Evolutionary conservation across 2,888 invertebrate genomes (phyloP).

Genomic region (Tenthredo amoena): DNA sequence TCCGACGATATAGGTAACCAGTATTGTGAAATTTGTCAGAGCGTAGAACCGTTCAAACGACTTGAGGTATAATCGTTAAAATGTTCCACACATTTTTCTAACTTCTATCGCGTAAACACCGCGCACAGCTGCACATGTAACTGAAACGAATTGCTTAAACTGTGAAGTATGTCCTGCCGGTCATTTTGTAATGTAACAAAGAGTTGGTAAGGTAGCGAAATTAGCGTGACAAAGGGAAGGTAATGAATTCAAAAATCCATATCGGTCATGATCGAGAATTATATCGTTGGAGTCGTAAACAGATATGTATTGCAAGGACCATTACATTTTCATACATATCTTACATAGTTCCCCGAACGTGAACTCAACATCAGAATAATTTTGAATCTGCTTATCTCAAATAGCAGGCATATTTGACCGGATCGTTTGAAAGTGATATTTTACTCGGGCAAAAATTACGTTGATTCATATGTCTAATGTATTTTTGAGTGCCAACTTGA

Average conservation of each 20-base stretch:
- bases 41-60: not conserved
- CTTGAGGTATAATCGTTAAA: not conserved
- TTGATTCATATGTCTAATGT: no score
- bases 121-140: slow-evolving; percentile 5
- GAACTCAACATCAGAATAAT: not conserved
- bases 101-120: slow-evolving; percentile 32
- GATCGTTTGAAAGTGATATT: not conserved
- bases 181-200: slow-evolving; percentile 10
- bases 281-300: not conserved
- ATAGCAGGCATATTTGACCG: not conserved
- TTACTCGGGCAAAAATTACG: not conserved
- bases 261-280: not conserved
- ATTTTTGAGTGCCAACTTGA: not conserved
- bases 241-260: slow-evolving; percentile 16
- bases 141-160: slow-evolving; percentile 19
- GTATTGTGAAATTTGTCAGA: slow-evolving; percentile 2
- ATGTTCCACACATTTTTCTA: not conserved
- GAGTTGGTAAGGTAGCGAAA: slow-evolving; percentile 1
- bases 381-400: not conserved
- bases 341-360: not conserved
- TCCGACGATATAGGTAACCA: not conserved
- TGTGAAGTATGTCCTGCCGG: slow-evolving; percentile 28
- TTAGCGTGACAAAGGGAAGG: not conserved
- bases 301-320: not conserved
- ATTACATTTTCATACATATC: not conserved